A percentile compares a stretch with the other conserved stretches of the same genome.
Conservation (phyloP, 2,888 invertebrate species). For the Bruchidius siliquastri region DNA sequence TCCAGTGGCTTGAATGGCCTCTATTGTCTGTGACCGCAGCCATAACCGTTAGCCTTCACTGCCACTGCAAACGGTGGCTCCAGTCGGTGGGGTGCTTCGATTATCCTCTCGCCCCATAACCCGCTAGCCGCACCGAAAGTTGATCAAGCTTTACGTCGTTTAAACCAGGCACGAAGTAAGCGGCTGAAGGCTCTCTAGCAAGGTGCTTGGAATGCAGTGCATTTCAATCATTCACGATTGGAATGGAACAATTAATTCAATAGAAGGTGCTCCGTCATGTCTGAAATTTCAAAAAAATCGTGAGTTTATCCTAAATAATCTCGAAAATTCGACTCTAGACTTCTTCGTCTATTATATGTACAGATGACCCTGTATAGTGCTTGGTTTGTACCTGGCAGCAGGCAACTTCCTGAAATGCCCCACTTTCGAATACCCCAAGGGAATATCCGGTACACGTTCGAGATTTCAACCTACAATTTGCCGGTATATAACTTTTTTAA, state of each 20-base stretch:
- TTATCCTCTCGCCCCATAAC: background rate
- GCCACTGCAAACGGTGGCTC: background rate
- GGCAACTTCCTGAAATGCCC: background rate
- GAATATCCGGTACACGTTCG: background rate
- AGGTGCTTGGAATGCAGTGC: too few relatives aligned
- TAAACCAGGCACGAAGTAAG: background rate
- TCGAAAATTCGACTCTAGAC: too few relatives aligned
- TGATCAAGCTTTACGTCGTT: background rate
- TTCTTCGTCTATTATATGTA: too few relatives aligned
- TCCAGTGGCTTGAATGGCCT: background rate
- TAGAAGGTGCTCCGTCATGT: too few relatives aligned
- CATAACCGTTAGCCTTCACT: background rate
- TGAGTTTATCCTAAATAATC: too few relatives aligned
- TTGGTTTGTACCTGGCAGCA: background rate
- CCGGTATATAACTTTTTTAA: background rate
- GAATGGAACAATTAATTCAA: too few relatives aligned
- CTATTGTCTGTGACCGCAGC: background rate
- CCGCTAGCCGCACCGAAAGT: background rate
- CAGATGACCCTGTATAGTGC: background rate
- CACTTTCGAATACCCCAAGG: background rate
- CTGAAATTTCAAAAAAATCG: too few relatives aligned
- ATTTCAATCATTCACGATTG: too few relatives aligned
- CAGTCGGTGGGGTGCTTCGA: background rate
- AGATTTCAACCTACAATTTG: background rate
- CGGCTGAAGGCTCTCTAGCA: background rate